Evolutionary conservation across 2,888 invertebrate species (phyloP), one percentile per base, ranked within the genome.

Genomic region (Melieria picta): DNA sequence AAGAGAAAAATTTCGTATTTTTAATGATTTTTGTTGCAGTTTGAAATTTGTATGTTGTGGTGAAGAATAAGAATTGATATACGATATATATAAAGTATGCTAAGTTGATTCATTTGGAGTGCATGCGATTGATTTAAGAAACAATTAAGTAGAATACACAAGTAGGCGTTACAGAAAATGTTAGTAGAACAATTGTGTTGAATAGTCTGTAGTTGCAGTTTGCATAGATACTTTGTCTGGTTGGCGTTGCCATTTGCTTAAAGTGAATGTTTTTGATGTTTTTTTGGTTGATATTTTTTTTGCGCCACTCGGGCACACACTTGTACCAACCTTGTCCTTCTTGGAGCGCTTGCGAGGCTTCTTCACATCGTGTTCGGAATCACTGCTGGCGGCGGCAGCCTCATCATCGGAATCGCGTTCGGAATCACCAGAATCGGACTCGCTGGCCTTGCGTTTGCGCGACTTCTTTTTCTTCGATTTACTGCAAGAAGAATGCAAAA

Each of bases 381-480:
- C 88, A 65, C 80, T 71, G 84, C 75, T 52, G 45, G 72, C 73
- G 42, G 74, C 73, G 60, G 72, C 71, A 11, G n/a, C 86, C 69
- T 85, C 84, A 85, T 89, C 88, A 56, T 83, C 82, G 68, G 80
- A 80, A 65, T 88, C 88, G 6, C 87, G 82, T 42, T 84, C 84
- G 65, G 80, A 82, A 71, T 88, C 88, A 77, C 71, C 79, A 65
- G 89, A 89, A 47, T 82, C 88, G 7, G 83, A 82, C 72, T 88
- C 88, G 46, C 88, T 89, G 7, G 75, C 85, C 77, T 89, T 89
- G 6, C 88, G 88, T 46, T 90, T 90, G 70, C 89, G 89, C 55
- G 89, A 89, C 64, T 90, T 89, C 80, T 90, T 90, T 87, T 90
- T 90, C 85, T 90, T 86, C 47, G 85, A 82, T 73, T 85, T 86